These are phyloP conservation scores for Gisinianus flammeolus DNA, from an alignment of 2,888 invertebrate species.

Conservation along the genomic window DNA sequence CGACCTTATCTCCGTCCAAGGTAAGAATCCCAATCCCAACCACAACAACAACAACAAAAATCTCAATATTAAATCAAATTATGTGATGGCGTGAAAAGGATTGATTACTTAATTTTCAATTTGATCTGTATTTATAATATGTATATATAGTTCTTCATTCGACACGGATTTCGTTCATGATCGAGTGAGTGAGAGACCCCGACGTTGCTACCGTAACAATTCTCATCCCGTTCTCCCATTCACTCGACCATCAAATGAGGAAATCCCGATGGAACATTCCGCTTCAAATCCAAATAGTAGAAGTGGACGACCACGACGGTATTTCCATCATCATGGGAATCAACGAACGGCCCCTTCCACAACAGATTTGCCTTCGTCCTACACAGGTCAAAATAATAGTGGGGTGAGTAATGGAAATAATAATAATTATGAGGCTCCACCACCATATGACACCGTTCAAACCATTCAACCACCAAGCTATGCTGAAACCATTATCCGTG, in stretches of 20 bases:
- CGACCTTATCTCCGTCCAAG: slow-evolving; percentile 39
- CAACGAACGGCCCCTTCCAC: slow-evolving; percentile 13
- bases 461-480: slow-evolving; percentile 20
- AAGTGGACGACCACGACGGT: slow-evolving; percentile 5
- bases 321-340: slow-evolving; percentile 37
- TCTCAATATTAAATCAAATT: neutral
- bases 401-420: neutral
- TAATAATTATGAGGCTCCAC: slow-evolving; percentile 21
- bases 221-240: slow-evolving; percentile 15
- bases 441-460: slow-evolving; percentile 20
- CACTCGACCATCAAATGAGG: slow-evolving; percentile 25
- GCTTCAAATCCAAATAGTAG: neutral
- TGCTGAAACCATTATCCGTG: slow-evolving; percentile 26
- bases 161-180: slow-evolving; percentile 24
- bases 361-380: slow-evolving; percentile 14
- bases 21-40: neutral
- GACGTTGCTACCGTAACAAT: slow-evolving; percentile 36
- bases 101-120: neutral
- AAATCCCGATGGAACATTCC: slow-evolving; percentile 11
- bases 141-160: slow-evolving; percentile 27
- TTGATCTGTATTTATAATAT: neutral
- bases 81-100: too few relatives aligned
- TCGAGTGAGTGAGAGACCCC: slow-evolving; percentile 24
- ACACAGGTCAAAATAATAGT: neutral
- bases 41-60: neutral